A percentile compares a stretch with the other conserved stretches of the same genome.
These are phyloP conservation scores for Pseudomugil tenellus DNA, from an alignment of 2,797 vertebrate species.

Conservation along the genomic window DNA sequence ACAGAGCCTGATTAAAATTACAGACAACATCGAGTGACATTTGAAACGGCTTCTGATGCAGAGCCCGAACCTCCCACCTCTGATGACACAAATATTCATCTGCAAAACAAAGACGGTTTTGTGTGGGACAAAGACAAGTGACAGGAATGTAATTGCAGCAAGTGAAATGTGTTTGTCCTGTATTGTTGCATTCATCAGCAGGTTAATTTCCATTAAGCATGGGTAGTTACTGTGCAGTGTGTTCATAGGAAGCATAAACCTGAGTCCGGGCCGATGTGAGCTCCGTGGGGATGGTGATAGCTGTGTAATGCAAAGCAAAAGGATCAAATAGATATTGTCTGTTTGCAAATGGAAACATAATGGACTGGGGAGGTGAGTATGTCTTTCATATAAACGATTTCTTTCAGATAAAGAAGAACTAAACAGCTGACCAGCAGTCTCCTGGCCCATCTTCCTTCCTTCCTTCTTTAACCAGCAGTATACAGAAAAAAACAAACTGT, in stretches of 20 bases:
- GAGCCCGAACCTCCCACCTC: constrained; percentile 16
- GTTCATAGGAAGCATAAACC: not conserved
- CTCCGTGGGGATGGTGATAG: not conserved
- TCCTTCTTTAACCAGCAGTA: no score
- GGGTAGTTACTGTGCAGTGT: no score
- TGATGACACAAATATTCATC: constrained; percentile 39
- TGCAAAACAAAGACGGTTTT: constrained; percentile 48
- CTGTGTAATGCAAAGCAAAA: not conserved
- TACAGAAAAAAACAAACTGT: no score
- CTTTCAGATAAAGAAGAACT: no score
- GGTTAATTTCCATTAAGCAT: not conserved
- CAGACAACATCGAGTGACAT: constrained; percentile 6
- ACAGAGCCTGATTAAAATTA: constrained; percentile 10
- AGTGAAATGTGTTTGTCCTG: constrained; percentile 1
- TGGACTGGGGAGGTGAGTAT: not conserved
- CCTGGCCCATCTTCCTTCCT: no score
- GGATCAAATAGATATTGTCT: not conserved
- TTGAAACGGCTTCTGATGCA: not conserved
- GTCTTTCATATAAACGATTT: not conserved
- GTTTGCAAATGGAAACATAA: not conserved
- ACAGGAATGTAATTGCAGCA: not conserved
- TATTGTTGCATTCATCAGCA: not conserved
- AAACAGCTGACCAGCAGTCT: no score
- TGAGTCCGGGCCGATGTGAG: not conserved
- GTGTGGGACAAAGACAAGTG: constrained; percentile 1